Evolutionary conservation across 2,797 vertebrate species (phyloP).

Genomic region (Intellagama lesueurii): DNA sequence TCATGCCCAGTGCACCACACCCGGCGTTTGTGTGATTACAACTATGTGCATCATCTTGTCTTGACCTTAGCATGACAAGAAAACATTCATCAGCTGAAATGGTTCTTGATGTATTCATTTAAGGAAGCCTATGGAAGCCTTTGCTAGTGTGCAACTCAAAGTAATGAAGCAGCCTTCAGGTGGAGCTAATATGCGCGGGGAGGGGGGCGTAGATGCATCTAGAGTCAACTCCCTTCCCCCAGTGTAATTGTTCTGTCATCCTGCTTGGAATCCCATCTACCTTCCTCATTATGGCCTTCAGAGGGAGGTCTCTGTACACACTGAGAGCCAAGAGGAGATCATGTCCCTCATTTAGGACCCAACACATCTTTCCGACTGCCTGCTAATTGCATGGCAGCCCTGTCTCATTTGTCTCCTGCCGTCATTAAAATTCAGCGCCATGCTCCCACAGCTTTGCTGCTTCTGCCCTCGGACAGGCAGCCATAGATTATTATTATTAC

Average conservation of each 20-base stretch:
- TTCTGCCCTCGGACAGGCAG: constrained; percentile 75
- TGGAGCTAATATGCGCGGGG: constrained; percentile 10
- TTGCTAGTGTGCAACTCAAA: neutral
- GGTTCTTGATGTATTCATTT: neutral
- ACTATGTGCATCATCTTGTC: neutral
- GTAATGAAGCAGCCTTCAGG: neutral
- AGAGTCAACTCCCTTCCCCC: constrained; percentile 65
- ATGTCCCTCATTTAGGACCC: constrained; percentile 92
- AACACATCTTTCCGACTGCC: constrained; percentile 87
- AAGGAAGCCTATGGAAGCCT: neutral
- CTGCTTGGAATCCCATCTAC: constrained; percentile 81
- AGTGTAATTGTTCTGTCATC: constrained; percentile 78
- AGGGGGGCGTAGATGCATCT: neutral
- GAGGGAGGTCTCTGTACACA: constrained; percentile 84
- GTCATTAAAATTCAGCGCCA: constrained; percentile 88
- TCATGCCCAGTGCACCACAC: neutral
- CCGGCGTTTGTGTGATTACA: neutral
- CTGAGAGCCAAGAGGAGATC: constrained; percentile 91
- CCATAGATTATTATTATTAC: constrained; percentile 80
- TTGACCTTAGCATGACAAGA: too few relatives aligned
- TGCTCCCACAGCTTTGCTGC: constrained; percentile 69
- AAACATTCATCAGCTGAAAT: neutral
- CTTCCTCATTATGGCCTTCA: constrained; percentile 90
- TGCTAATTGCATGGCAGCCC: constrained; percentile 87
- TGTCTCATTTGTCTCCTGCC: constrained; percentile 88